These are phyloP conservation scores for Drosophila arizonae DNA, from an alignment of 1,140 invertebrate species.

Conservation along the genomic window DNA sequence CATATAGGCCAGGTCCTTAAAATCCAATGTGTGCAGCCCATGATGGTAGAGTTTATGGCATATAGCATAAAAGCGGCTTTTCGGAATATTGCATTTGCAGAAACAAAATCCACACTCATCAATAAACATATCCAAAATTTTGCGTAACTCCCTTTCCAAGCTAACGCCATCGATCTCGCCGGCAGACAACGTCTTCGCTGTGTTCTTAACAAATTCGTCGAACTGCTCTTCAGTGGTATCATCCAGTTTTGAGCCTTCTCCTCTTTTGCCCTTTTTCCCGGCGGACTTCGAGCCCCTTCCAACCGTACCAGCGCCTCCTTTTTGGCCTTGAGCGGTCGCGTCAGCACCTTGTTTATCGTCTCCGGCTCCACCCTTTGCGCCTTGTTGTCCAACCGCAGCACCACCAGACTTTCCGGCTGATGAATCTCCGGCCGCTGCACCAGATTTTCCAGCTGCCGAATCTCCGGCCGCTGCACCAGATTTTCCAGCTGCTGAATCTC, in stretches of 20 bases:
- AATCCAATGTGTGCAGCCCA: conserved; percentile 57
- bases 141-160: conserved; percentile 59
- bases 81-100: conserved; percentile 64
- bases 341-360: neutral
- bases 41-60: conserved; percentile 66
- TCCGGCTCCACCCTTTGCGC: neutral
- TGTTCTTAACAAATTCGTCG: conserved; percentile 56
- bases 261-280: neutral
- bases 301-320: neutral
- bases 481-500: neutral
- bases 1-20: conserved; percentile 64
- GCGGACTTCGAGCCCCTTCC: neutral
- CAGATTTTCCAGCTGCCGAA: neutral
- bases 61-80: conserved; percentile 67
- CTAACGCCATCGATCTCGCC: conserved; percentile 56
- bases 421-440: neutral
- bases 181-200: conserved; percentile 42
- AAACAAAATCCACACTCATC: conserved; percentile 72
- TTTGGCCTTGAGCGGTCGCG: neutral
- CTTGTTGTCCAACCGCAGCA: neutral
- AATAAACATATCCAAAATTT: conserved; percentile 66
- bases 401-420: neutral
- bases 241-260: conserved; percentile 7
- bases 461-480: neutral
- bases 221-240: conserved; percentile 48